Evolutionary conservation across 2,797 vertebrate genomes (phyloP), one percentile per base, ranked within the genome.

Genomic region (Eospalax fontanierii): DNA sequence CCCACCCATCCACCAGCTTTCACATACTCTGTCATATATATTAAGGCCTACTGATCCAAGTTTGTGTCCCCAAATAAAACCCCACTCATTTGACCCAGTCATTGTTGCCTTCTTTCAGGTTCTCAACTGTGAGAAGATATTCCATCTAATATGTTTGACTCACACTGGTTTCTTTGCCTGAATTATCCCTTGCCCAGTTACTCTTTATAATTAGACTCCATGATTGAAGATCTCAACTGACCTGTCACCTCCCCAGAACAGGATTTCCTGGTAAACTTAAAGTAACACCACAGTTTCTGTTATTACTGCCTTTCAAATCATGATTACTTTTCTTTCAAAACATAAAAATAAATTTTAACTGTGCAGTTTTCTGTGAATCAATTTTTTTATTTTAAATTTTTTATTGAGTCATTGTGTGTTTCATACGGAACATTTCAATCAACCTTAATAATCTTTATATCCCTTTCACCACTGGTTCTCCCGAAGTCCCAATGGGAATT

Each of bases 31-130:
- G 46, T 46, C 46, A 46, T 46, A 46, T 46, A 46, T n/a, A n/a
- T 46, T 46, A 46, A 46, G 46, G 11, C 46, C 46, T 46, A 46
- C 11, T 46, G 46, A 46, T 5, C 46, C 46, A 46, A 46, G 46
- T 46, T 46, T 46, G 6, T 46, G 46, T 46, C 46, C 46, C 11
- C 46, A 46, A 46, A 70, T 35, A 79, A 84, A 82, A 86, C 21
- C 3, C 35, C 22, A 73, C 50, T 87, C 46, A 54, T 12, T 82
- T 43, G 40, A 10, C 15, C 40, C 11, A 87, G 24, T 61, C 35
- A 82, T 28, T 76, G n/a, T 71, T 78, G 38, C 26, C 12, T 83
- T 66, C 50, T 54, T 95, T 93, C 59, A 91, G 38, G 57, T 80
- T 9, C 59, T 80, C 43, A 38, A 76, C 14, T 46, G 79, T 66